Base-by-base conservation (phyloP, 2,797 vertebrate genomes). In the Mormyrus hasselquistii region DNA sequence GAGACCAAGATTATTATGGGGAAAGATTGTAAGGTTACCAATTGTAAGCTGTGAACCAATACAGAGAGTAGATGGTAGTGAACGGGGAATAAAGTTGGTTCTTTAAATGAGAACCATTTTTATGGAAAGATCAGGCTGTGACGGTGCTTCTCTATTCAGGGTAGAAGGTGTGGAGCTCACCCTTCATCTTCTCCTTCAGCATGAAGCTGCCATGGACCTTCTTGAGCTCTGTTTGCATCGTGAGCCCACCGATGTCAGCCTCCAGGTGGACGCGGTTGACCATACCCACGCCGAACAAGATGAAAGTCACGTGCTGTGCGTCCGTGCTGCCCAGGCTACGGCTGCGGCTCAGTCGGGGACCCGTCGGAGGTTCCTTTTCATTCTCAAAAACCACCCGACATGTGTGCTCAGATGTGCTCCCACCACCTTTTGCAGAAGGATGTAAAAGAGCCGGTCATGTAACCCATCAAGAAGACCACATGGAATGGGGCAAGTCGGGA, bases 131-230 rank as follows among this genome's bases (percentile, higher is more conserved):
- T 82, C 19, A 47, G 41, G 16, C 76, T 47, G 41, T 82, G 73
- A 41, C 16, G 4, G 38, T 41, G 16, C 29, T n/a, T 82, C 6
- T 9, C 41, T 19, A n/a, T 29, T 34, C 49, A 16, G 22, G 22
- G 16, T 7, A 62, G 29, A 38, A 19, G 2, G 50, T 34, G 4
- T 1, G 7, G 38, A 12, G 12, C 57, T 91, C 91, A 99, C 99
- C 99, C 96, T 99, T 99, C 99, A 99, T 99, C 93, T 98, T 99
- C 92, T 99, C 99, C 91, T 99, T 99, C 52, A 99, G 94, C 1
- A 98, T 99, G 93, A 99, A 99, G 89, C 98, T 99, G 83, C 99
- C 98, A 0, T 99, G 98, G 92, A 99, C 99, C 92, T 99, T 98
- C 93, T 99, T 99, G 49, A 99, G 97, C 87, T 99, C 99, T 0